Base-by-base conservation (phyloP, 1,140 invertebrate genomes). In the Ceratoteleas bidentatus region DNA sequence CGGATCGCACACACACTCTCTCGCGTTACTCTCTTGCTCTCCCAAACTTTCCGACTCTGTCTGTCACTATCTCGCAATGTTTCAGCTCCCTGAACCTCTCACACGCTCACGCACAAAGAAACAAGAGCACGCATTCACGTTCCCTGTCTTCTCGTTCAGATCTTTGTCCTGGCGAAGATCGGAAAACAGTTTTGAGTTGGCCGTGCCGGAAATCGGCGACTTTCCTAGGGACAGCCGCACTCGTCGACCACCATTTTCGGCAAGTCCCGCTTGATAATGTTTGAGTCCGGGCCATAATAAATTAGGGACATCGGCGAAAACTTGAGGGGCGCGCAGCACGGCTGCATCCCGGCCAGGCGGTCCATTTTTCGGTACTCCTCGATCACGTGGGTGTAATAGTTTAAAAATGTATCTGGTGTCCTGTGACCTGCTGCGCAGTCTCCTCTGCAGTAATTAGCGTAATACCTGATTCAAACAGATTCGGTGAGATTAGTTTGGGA, bases 181-280 rank as follows among this genome's bases (percentile, higher is more conserved):
- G n/a, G 8, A 43, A 43, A 43, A 43, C n/a, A 43, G 8, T 40
- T 60, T 53, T 69, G 14, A 72, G 69, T 73, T 69, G 65, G 47
- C 53, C 60, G 66, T 50, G 24, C 4, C 24, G 24, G 1, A 24
- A 24, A 24, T 24, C 24, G 24, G 24, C 24, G 49, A 74, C 64
- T 82, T 65, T 58, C 87, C 91, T 94, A 98, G 65, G 96, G 96
- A 92, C 98, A 99, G 61, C 97, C 97, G 91, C 98, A 99, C 92
- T 98, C 96, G 90, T 98, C 97, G 34, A 98, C 97, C 74, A 98
- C 96, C 97, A 99, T 99, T 93, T 98, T 97, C 79, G 97, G 97
- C 86, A 99, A 92, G 92, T 98, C 96, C 82, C 96, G 93, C 90
- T 98, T 98, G 88, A 98, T 97, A 87, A 98, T 97, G 90, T 97